Conservation (phyloP, 2,797 vertebrate genomes). For the Enteromius viviparus region DNA sequence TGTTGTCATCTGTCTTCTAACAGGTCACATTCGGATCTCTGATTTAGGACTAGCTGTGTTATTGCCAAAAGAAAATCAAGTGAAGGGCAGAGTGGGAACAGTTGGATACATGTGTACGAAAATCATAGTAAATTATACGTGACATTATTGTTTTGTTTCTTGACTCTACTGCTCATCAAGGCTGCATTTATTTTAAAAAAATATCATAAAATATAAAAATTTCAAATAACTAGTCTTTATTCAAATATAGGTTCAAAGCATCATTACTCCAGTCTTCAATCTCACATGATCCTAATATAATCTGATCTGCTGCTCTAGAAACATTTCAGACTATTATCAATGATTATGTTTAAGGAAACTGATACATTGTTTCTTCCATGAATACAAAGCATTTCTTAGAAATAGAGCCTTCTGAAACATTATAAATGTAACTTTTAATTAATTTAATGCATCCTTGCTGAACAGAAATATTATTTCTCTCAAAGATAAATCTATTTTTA, state of each 20-base stretch:
- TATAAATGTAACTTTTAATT: neutral
- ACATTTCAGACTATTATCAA: neutral
- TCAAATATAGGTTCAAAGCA: neutral
- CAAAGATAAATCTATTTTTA: neutral
- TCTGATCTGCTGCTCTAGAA: neutral
- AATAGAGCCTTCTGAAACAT: neutral
- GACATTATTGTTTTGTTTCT: neutral
- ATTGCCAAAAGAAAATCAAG: constrained; percentile 68
- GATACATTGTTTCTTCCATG: neutral
- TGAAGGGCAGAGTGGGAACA: constrained; percentile 82
- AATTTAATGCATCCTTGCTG: neutral
- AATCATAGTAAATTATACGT: neutral
- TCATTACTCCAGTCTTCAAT: neutral
- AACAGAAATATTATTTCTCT: neutral
- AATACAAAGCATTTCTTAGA: neutral
- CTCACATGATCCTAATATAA: neutral
- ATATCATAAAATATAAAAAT: too few species aligned
- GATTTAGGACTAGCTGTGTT: constrained; percentile 86
- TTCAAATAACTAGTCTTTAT: neutral
- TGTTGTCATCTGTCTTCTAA: neutral
- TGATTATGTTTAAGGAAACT: neutral
- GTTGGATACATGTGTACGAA: constrained; percentile 86
- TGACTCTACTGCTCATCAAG: neutral
- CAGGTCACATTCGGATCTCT: constrained; percentile 88
- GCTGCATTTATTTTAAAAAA: constrained; percentile 10